These are phyloP conservation scores for Drosophila tristis DNA, from an alignment of 1,140 invertebrate species.

Conservation along the genomic window DNA sequence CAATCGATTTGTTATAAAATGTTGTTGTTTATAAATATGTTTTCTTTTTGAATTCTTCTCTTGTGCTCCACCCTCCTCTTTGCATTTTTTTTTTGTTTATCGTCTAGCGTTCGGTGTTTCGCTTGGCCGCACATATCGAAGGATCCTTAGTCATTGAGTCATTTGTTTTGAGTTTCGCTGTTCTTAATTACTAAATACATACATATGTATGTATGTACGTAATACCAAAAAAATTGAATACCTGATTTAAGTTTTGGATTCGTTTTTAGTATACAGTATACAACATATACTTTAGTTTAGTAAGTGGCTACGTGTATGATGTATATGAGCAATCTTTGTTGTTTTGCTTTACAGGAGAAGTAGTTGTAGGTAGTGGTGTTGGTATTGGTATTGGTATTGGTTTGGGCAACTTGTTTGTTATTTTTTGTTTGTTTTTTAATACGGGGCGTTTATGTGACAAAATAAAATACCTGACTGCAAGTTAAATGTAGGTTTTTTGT, in stretches of 20 bases:
- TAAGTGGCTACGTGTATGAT: conserved; percentile 60
- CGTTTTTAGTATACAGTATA: conserved; percentile 49
- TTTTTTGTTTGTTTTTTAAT: conserved; percentile 47
- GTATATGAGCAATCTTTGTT: conserved; percentile 54
- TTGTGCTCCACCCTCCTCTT: conserved; percentile 3
- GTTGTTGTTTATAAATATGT: conserved; percentile 61
- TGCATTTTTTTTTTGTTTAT: conserved; percentile 25
- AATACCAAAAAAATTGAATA: conserved; percentile 78
- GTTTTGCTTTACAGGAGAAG: conserved; percentile 36
- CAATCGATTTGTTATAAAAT: conserved; percentile 67
- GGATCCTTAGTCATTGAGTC: conserved; percentile 43
- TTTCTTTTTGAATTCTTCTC: conserved; percentile 21
- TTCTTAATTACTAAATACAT: conserved; percentile 39
- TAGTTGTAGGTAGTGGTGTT: conserved; percentile 21
- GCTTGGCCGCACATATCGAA: conserved; percentile 13
- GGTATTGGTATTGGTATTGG: too few relatives aligned
- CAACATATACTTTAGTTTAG: conserved; percentile 8
- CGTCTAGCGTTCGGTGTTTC: conserved; percentile 1
- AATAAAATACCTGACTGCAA: conserved; percentile 75
- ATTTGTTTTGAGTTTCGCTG: conserved; percentile 24
- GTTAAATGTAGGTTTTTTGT: conserved; percentile 45
- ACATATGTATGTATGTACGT: conserved; percentile 28
- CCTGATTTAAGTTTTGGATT: conserved; percentile 81
- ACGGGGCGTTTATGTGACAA: conserved; percentile 58
- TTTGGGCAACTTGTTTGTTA: conserved; percentile 34